Conservation (phyloP, 1,140 invertebrate genomes). For the Drosophila bifasciata region DNA sequence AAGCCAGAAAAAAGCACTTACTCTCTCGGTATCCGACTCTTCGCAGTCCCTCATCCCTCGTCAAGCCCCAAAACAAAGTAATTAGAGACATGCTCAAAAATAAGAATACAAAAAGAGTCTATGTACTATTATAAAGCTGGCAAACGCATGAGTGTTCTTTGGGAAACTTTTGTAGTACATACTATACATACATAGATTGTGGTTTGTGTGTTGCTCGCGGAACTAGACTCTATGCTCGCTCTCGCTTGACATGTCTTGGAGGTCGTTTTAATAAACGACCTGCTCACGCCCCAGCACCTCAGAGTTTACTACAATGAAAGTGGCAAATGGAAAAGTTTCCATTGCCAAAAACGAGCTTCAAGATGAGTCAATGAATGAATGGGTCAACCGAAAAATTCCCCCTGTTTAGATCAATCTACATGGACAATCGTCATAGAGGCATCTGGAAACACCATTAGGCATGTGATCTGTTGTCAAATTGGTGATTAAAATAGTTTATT, state of each 20-base stretch:
- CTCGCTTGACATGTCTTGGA: slow-evolving; percentile 40
- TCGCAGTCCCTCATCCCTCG: neutral
- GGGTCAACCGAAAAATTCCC: neutral
- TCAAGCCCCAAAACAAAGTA: slow-evolving; percentile 51
- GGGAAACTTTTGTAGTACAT: slow-evolving; percentile 22
- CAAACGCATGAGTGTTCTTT: slow-evolving; percentile 37
- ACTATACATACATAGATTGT: no score
- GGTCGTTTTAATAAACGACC: slow-evolving; percentile 49
- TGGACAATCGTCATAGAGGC: no score
- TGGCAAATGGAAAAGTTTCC: slow-evolving; percentile 56
- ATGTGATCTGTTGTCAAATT: neutral
- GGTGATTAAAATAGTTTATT: neutral
- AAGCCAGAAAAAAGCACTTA: slow-evolving; percentile 54
- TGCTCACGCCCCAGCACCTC: slow-evolving; percentile 1
- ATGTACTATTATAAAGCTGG: slow-evolving; percentile 33
- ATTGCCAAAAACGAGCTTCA: slow-evolving; percentile 28
- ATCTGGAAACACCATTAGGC: no score
- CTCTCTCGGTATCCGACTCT: slow-evolving; percentile 14
- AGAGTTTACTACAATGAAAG: slow-evolving; percentile 27
- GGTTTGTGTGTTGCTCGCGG: slow-evolving; percentile 20
- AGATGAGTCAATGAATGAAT: slow-evolving; percentile 25
- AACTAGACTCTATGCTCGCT: slow-evolving; percentile 31
- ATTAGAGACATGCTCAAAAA: slow-evolving; percentile 59
- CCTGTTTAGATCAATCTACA: neutral
- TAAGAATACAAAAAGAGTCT: slow-evolving; percentile 44